Percentiles rank a stretch among this genome's conserved stretches.
phyloP scores from a whole-genome alignment of 2,113 vertebrate genomes.

The Otis tarda region DNA sequence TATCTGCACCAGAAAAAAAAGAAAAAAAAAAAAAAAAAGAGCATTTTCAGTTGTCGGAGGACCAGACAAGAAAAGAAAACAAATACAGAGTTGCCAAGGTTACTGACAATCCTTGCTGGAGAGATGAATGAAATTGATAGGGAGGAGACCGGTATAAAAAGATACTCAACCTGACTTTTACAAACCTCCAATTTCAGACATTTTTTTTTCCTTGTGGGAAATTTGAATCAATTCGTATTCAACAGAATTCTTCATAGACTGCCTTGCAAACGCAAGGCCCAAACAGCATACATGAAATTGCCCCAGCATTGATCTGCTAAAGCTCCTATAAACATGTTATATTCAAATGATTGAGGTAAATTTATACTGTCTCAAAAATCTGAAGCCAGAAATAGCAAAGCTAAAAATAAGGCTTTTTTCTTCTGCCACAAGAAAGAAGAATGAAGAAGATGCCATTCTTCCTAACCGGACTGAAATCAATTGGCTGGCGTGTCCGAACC shows the following conservation, averaged over 20 bases:
- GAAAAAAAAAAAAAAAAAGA: no score
- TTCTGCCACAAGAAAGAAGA: background rate
- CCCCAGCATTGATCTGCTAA: background rate
- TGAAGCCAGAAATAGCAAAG: background rate
- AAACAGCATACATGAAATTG: background rate
- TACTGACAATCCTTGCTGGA: conserved; percentile 7
- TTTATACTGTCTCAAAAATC: background rate
- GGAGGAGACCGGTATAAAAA: background rate
- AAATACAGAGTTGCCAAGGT: conserved; percentile 11
- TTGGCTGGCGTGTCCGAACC: background rate
- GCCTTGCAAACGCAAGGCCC: background rate
- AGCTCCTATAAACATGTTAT: background rate
- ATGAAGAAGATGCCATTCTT: background rate
- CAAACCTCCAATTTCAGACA: background rate
- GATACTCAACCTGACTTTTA: background rate
- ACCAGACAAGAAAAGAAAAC: background rate
- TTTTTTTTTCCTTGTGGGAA: background rate
- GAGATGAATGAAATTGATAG: background rate
- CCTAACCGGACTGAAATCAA: background rate
- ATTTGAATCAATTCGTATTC: background rate
- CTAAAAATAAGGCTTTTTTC: background rate
- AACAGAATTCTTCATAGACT: background rate
- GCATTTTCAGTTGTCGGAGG: background rate
- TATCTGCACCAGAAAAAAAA: no score
- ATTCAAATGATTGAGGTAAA: background rate